A percentile compares a stretch with the other conserved stretches of the same genome.
These are phyloP conservation scores for Megathymus violae DNA, from an alignment of 1,140 invertebrate genomes.

Conservation along the genomic window DNA sequence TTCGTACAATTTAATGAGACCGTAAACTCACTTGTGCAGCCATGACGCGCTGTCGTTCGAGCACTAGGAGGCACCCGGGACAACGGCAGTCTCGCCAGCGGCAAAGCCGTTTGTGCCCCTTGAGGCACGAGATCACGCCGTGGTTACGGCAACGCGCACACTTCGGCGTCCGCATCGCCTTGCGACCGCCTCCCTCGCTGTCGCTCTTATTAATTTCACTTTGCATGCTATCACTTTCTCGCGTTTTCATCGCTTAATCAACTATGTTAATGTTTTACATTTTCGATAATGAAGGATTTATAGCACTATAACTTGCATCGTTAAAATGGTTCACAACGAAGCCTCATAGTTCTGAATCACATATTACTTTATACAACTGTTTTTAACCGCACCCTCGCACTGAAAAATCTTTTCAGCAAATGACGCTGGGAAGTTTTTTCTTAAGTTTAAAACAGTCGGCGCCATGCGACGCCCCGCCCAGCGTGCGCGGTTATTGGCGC, in stretches of 20 bases:
- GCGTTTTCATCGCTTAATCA: neutral
- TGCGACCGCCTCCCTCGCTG: conserved; percentile 45
- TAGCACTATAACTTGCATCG: neutral
- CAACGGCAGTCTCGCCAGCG: conserved; percentile 92
- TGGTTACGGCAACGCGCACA: conserved; percentile 95
- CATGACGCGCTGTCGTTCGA: conserved; percentile 95
- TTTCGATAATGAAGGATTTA: neutral
- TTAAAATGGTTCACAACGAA: neutral
- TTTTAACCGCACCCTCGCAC: conserved; percentile 50
- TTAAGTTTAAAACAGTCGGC: conserved; percentile 56
- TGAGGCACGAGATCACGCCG: conserved; percentile 93
- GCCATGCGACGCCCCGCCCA: conserved; percentile 52
- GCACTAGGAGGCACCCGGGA: conserved; percentile 93
- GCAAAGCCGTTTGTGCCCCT: conserved; percentile 93
- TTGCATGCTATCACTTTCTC: conserved; percentile 45
- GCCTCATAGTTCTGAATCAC: neutral
- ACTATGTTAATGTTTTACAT: neutral
- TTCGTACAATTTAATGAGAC: no score
- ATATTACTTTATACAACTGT: neutral
- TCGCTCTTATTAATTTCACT: conserved; percentile 48
- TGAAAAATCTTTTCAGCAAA: conserved; percentile 68
- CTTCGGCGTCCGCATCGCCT: conserved; percentile 89
- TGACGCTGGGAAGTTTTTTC: conserved; percentile 59
- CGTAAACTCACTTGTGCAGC: conserved; percentile 88
- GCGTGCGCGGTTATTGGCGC: conserved; percentile 57